Evolutionary conservation across 2,888 invertebrate genomes (phyloP).

Genomic region (Perdita meconis): DNA sequence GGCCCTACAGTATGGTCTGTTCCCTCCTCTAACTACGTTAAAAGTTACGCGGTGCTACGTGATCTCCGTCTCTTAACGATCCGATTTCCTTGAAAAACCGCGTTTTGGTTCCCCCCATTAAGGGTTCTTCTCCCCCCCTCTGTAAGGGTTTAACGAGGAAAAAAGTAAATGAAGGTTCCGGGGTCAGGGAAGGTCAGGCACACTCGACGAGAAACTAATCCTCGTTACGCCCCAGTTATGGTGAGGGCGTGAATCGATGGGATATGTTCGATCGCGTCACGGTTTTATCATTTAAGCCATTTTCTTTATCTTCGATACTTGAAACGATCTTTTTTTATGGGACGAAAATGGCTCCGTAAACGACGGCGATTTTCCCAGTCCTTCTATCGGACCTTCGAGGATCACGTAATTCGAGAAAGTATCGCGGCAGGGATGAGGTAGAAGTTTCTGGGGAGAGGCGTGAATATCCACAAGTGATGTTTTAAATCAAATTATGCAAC

Average conservation of each 20-base stretch:
- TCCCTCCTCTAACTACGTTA: slow-evolving; percentile 27
- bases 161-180: not conserved
- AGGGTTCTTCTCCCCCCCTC: not conserved
- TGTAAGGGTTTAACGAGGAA: not conserved
- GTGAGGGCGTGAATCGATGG: not conserved
- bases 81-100: slow-evolving; percentile 22
- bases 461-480: not conserved
- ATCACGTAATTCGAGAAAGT: not conserved
- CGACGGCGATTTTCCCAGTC: slow-evolving; percentile 1
- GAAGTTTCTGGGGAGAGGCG: too few relatives aligned
- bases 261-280: not conserved
- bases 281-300: too few relatives aligned
- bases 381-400: not conserved
- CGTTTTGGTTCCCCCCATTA: not conserved
- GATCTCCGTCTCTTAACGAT: slow-evolving; percentile 5
- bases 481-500: not conserved
- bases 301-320: too few relatives aligned
- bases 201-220: not conserved
- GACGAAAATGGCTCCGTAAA: not conserved
- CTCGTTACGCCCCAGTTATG: slow-evolving; percentile 11
- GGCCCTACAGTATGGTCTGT: not conserved
- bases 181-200: not conserved
- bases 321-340: too few relatives aligned
- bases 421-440: not conserved
- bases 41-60: slow-evolving; percentile 19